Evolutionary conservation across 1,140 invertebrate genomes (phyloP), one percentile per base, ranked within the genome.

Genomic region (Pseudomyrmex flavicornis): DNA sequence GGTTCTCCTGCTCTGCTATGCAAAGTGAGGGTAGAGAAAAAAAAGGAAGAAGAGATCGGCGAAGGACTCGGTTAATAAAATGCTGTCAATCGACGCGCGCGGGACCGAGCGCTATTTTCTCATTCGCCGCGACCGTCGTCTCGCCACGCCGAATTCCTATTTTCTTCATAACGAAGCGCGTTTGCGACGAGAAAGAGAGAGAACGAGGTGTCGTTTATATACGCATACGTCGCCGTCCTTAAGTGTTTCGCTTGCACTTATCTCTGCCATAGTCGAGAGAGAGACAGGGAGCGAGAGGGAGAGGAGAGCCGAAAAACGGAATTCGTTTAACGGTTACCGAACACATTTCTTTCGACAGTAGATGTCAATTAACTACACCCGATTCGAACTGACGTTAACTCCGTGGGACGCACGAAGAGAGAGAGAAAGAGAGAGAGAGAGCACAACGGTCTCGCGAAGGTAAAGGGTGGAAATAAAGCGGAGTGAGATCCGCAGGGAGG

Each of bases 291-390:
- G 10, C 10, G 52, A 15, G 62, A 22, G 44, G 7, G 62, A 48
- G 15, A 22, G 52, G 74, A 63, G 66, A n/a, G 52, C 48, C 58
- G 35, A 77, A 59, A 85, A 79, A 63, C 86, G 77, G 87, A 89
- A 89, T 89, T 88, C 87, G 86, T 88, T 88, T 89, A 89, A 73
- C 68, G 84, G 84, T 61, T 88, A 85, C 85, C 87, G 84, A 89
- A 89, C 88, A 89, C 86, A 89, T 89, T 89, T 89, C 87, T 89
- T 89, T 88, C 83, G 79, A 83, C 87, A 87, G 83, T 83, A 85
- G 73, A 88, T 79, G 87, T 89, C 87, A 89, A 89, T 89, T 89
- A 89, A 89, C 87, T 58, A 72, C 54, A 68, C 69, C 63, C 84
- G 77, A 89, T 88, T 88, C 79, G 73, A 88, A 88, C 76, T 89